These are phyloP conservation scores for Halcyon smyrnensis DNA, from an alignment of 2,797 vertebrate genomes.

Conservation along the genomic window DNA sequence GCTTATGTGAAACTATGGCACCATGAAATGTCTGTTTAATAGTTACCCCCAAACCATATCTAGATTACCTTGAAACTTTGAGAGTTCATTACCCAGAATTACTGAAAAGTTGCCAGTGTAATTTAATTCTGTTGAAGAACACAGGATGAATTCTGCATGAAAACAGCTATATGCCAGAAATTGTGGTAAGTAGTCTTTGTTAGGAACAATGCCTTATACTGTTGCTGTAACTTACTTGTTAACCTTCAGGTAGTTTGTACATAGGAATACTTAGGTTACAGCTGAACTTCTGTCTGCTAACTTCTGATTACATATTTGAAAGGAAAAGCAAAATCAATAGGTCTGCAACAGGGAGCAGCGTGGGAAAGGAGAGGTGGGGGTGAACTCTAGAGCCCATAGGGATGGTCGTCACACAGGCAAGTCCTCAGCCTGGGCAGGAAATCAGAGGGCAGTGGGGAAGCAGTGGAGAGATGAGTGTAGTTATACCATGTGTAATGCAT, in stretches of 20 bases:
- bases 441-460: background rate
- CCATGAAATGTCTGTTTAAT: conserved; percentile 22
- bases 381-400: background rate
- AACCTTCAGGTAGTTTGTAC: background rate
- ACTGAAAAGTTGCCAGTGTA: background rate
- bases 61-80: background rate
- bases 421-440: background rate
- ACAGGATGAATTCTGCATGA: background rate
- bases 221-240: background rate
- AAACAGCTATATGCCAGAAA: background rate
- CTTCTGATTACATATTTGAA: background rate
- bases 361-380: background rate
- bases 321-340: background rate
- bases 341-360: background rate
- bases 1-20: background rate
- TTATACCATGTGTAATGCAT: background rate
- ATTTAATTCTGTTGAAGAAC: conserved; percentile 2
- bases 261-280: background rate
- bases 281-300: background rate
- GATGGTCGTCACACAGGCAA: accelerated
- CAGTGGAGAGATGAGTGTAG: background rate
- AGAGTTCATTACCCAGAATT: background rate
- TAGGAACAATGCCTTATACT: background rate
- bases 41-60: conserved; percentile 1
- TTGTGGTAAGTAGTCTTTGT: background rate